Evolutionary conservation across 2,113 vertebrate species (phyloP).

Genomic region (Nymphicus hollandicus): DNA sequence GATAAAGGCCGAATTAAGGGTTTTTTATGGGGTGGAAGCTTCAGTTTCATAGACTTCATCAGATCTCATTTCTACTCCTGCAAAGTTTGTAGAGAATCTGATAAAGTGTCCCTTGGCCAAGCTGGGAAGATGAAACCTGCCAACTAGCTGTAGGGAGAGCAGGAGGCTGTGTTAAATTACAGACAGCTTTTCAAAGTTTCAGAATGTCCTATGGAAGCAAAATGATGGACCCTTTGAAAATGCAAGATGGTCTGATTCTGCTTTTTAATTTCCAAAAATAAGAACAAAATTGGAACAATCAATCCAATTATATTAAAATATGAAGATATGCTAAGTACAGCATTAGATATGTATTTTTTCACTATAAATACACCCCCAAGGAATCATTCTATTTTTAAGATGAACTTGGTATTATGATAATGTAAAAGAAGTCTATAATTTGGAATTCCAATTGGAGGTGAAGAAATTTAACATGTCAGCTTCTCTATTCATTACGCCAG

Average conservation of each 20-base stretch:
- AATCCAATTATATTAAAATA: conserved; percentile 24
- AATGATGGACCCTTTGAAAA: not conserved
- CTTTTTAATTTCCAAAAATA: conserved; percentile 23
- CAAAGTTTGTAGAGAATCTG: not conserved
- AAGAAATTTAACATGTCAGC: conserved; percentile 49
- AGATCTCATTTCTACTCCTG: not conserved
- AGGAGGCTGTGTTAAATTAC: not conserved
- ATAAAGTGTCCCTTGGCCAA: not conserved
- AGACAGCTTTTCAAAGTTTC: not conserved
- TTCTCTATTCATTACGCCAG: conserved; percentile 47
- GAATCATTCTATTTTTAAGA: conserved; percentile 46
- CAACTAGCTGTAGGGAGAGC: not conserved
- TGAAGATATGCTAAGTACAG: not conserved
- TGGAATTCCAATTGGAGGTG: conserved; percentile 43
- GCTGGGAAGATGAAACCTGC: not conserved
- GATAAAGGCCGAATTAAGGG: not conserved
- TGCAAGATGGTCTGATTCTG: not conserved
- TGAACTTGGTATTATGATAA: conserved; percentile 28
- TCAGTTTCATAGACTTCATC: not conserved
- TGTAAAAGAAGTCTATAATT: conserved; percentile 51
- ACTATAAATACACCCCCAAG: conserved; percentile 34
- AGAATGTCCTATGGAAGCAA: not conserved
- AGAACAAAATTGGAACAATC: conserved; percentile 15
- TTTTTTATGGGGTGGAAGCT: not conserved
- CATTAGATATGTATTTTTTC: conserved; percentile 37